phyloP scores from a whole-genome alignment of 2,797 vertebrate species.

The Macropodus opercularis region DNA sequence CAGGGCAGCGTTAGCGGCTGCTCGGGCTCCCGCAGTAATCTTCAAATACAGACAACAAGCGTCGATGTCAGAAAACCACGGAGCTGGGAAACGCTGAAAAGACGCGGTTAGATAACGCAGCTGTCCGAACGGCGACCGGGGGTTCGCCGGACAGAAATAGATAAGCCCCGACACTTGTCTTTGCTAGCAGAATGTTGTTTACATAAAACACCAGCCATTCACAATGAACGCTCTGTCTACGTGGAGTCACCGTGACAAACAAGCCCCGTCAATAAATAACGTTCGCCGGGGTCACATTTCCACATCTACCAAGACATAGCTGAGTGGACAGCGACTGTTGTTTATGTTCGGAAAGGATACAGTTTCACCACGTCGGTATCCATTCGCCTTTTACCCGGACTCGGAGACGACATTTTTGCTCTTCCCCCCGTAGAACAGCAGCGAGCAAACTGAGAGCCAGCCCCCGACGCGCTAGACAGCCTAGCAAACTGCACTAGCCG shows the following conservation, averaged over 20 bases:
- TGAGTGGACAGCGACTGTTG: conserved; percentile 54
- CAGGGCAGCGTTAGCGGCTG: conserved; percentile 50
- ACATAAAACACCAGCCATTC: conserved; percentile 74
- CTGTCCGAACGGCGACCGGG: conserved; percentile 59
- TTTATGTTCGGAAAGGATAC: conserved; percentile 92
- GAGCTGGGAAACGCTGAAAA: conserved; percentile 24
- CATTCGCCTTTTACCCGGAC: conserved; percentile 97
- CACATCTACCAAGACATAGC: conserved; percentile 23
- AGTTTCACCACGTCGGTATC: conserved; percentile 99
- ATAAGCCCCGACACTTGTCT: conserved; percentile 67
- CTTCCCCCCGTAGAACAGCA: conserved; percentile 80
- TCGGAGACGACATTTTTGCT: conserved; percentile 96
- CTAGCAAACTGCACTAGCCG: conserved; percentile 76
- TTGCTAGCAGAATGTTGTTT: conserved; percentile 80
- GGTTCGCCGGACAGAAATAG: conserved; percentile 71
- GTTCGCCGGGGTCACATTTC: conserved; percentile 16
- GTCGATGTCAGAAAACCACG: conserved; percentile 12
- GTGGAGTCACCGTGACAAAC: conserved; percentile 24
- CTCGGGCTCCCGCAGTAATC: conserved; percentile 38
- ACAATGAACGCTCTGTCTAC: conserved; percentile 57
- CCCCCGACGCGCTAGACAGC: conserved; percentile 73
- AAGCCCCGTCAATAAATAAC: conserved; percentile 20
- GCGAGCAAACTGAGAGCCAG: conserved; percentile 67
- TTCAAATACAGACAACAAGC: conserved; percentile 24
- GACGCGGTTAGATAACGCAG: conserved; percentile 46